Evolutionary conservation across 64 coral and sea anemone genomes (phyloP).

Genomic region (Montipora foliosa): DNA sequence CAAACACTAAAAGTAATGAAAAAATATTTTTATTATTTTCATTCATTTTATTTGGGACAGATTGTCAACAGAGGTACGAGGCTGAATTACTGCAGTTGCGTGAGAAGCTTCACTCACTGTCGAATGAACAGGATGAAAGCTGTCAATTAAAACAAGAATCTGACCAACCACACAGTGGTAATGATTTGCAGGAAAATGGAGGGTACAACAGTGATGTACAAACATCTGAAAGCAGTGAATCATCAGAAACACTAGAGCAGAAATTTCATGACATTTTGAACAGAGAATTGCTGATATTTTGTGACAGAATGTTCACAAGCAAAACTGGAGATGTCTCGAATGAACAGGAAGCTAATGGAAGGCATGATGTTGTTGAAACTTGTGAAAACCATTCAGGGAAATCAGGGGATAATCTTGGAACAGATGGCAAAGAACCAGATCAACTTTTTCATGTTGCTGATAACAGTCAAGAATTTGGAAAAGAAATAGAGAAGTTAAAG

Average conservation of each 20-base stretch:
- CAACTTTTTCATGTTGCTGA: background rate
- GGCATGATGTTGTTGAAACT: slow-evolving; percentile 9
- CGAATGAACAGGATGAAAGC: slow-evolving; percentile 16
- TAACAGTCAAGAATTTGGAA: background rate
- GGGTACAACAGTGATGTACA: background rate
- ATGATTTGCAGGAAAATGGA: slow-evolving; percentile 10
- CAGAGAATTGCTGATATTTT: slow-evolving; percentile 1
- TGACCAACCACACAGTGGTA: background rate
- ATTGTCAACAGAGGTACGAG: slow-evolving; percentile 85
- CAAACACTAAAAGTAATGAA: background rate
- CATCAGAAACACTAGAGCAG: background rate
- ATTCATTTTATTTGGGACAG: slow-evolving; percentile 40
- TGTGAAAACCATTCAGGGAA: background rate
- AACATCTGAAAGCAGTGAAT: background rate
- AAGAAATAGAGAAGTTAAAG: slow-evolving; percentile 58
- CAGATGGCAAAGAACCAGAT: slow-evolving; percentile 22
- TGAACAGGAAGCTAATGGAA: slow-evolving; percentile 19
- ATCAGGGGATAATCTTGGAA: background rate
- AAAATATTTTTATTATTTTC: background rate
- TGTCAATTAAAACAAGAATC: slow-evolving; percentile 25
- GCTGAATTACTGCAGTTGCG: slow-evolving; percentile 66
- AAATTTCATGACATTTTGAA: slow-evolving; percentile 43
- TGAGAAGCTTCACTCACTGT: slow-evolving; percentile 47
- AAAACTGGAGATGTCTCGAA: slow-evolving; percentile 31
- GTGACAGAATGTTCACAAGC: slow-evolving; percentile 32